These are phyloP conservation scores for Cassiopea xamachana DNA, from an alignment of 30 jellyfish, hydroid and myxozoan genomes.

Conservation along the genomic window DNA sequence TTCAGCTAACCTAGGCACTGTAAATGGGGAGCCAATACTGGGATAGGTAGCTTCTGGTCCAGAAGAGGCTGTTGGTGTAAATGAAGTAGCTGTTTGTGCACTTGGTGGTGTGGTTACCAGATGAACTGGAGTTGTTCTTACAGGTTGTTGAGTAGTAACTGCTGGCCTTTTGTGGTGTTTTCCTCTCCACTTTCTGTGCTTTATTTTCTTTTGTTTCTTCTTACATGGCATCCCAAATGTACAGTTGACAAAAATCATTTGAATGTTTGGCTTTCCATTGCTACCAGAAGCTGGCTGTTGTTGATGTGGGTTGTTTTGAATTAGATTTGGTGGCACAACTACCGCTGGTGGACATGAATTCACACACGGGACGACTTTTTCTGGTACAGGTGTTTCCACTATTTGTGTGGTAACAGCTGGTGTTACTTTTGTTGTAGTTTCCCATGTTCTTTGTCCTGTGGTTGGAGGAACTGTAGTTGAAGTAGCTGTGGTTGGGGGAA, in stretches of 20 bases:
- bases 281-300: constrained; percentile 6
- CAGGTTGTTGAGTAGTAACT: not conserved
- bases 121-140: constrained; percentile 20
- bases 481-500: no score
- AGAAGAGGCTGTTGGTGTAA: constrained; percentile 29
- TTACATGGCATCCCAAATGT: constrained; percentile 67
- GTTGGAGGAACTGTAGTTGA: no score
- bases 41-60: constrained; percentile 44
- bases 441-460: constrained; percentile 6
- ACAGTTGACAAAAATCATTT: constrained; percentile 67
- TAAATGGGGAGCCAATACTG: constrained; percentile 68
- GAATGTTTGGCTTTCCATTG: not conserved
- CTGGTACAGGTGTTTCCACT: constrained; percentile 17
- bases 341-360: constrained; percentile 16
- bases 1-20: constrained; percentile 46
- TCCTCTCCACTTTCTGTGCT: constrained; percentile 28
- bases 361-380: not conserved
- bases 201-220: constrained; percentile 25
- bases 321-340: constrained; percentile 3
- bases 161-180: constrained; percentile 8
- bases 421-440: constrained; percentile 37
- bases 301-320: constrained; percentile 7
- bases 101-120: constrained; percentile 17
- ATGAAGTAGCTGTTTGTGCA: constrained; percentile 3
- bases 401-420: not conserved